Base-by-base conservation (phyloP, 2,113 vertebrate genomes). In the Cryptoleucopteryx plumbea region DNA sequence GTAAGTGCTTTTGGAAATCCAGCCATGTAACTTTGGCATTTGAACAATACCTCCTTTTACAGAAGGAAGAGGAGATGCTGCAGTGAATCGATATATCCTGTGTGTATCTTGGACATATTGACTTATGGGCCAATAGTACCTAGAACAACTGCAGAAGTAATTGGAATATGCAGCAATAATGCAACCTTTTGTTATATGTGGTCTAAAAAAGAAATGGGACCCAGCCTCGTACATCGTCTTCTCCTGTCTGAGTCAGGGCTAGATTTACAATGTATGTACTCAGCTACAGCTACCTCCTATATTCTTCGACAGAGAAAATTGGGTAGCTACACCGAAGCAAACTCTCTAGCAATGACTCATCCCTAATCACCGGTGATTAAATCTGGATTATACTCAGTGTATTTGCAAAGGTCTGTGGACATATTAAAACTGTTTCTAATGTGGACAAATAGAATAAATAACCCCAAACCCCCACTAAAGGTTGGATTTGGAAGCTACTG, bases 1-100 rank as follows among this genome's bases (percentile, higher is more conserved):
- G 17, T 27, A 67, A 86, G 71, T 65, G 63, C 23, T 88, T 92
- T 96, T 84, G 84, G 92, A 91, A 94, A 78, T 47, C 29, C 72
- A 68, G 86, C 59, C 45, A 27, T 1, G 20, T 42, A 78, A 45
- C 42, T 90, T 55, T 78, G 94, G 82, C 80, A 40, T 78, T 59
- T 52, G 81, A 71, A 48, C 86, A 92, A 84, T 63, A 17, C 18
- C 62, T 78, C n/a, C 55, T 93, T 66, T 86, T 50, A 66, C n/a
- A 91, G 67, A 73, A 93, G 71, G 65, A 42, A 81, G 82, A n/a
- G 70, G 56, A 88, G 88, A 81, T 19, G 50, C 75, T 94, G 94
- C 63, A 78, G 63, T 31, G 72, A 82, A 40, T 77, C 21, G 3
- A 81, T 81, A 70, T 3, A 62, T 80, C 58, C 82, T 65, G 53